These are phyloP conservation scores for Eristalis intricaria DNA, from an alignment of 2,888 invertebrate genomes.

Conservation along the genomic window DNA sequence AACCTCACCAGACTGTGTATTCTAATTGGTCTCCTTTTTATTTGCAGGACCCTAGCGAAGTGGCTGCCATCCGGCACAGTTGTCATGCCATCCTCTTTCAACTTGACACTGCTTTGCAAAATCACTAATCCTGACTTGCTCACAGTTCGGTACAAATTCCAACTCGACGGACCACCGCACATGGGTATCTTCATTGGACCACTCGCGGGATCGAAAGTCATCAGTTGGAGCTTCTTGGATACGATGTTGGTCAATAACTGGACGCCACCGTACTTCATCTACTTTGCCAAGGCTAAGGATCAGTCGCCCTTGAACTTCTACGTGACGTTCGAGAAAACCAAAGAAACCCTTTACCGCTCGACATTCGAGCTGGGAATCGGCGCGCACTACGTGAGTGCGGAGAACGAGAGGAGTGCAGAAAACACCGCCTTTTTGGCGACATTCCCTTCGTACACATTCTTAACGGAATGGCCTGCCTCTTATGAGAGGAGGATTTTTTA, in stretches of 20 bases:
- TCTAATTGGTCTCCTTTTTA: background rate
- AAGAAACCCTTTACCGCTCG: conserved; percentile 68
- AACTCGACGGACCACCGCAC: conserved; percentile 76
- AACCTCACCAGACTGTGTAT: background rate
- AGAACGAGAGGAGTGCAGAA: conserved; percentile 80
- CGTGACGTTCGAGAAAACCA: conserved; percentile 72
- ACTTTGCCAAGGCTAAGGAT: conserved; percentile 75
- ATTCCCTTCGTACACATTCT: conserved; percentile 83
- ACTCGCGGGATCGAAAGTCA: conserved; percentile 71
- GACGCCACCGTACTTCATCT: conserved; percentile 76
- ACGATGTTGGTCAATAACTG: conserved; percentile 73
- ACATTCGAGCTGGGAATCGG: conserved; percentile 81
- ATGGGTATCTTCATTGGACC: conserved; percentile 77
- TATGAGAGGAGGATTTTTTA: conserved; percentile 79
- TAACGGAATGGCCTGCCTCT: conserved; percentile 82
- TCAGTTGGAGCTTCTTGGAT: conserved; percentile 77
- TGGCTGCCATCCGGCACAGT: conserved; percentile 75
- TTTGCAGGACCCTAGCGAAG: conserved; percentile 42
- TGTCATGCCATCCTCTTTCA: conserved; percentile 73
- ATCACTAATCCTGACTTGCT: conserved; percentile 46
- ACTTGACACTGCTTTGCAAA: conserved; percentile 71
- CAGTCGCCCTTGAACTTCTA: conserved; percentile 75
- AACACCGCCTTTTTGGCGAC: conserved; percentile 80
- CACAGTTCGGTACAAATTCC: conserved; percentile 75
- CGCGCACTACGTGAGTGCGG: conserved; percentile 82